Base-by-base conservation (phyloP, 2,888 invertebrate species). In the Syrphus vitripennis region DNA sequence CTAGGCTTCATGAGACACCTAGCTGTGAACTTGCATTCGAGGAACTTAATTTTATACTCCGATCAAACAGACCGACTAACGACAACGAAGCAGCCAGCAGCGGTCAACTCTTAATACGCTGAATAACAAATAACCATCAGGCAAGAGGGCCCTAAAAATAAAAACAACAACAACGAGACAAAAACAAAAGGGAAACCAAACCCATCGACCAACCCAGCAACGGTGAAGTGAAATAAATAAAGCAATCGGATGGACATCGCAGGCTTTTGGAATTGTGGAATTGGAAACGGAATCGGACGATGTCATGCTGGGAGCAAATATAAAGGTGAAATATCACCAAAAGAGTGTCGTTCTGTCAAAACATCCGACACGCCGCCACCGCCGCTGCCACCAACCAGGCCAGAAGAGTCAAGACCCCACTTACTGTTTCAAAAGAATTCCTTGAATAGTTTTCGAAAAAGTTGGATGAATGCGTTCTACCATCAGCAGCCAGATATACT, bases 281-380 rank as follows among this genome's bases (percentile, higher is more conserved):
- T 59, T 21, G 34, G 57, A 50, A 24, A 24, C 65, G 16, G 45
- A 70, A 24, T 72, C 31, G 55, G 40, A 70, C 80, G 63, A 81
- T 72, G 76, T 77, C 86, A 82, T 74, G 86, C 86, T 82, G 86
- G 77, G 86, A 77, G 77, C 82, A 72, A 82, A 75, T 77, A 75
- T 77, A 77, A 86, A 77, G 69, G 77, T 86, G 82, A 86, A 86
- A 86, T 86, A 86, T 86, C 84, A 86, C 84, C 71, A 74, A 77
- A 77, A 86, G 81, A 86, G 84, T 86, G 86, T 86, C 82, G 86
- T 78, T 86, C 82, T 86, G 86, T 86, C 86, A 86, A 86, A 86
- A 86, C 86, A 86, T 78, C 63, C 86, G 82, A 82, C 77, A 82
- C 82, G 84, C 42, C 82, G 70, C 55, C 29, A 26, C 37, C 63